These are phyloP conservation scores for Stichopus chloronotus DNA, from an alignment of 35 echinoderm and acorn worm species.

Conservation along the genomic window DNA sequence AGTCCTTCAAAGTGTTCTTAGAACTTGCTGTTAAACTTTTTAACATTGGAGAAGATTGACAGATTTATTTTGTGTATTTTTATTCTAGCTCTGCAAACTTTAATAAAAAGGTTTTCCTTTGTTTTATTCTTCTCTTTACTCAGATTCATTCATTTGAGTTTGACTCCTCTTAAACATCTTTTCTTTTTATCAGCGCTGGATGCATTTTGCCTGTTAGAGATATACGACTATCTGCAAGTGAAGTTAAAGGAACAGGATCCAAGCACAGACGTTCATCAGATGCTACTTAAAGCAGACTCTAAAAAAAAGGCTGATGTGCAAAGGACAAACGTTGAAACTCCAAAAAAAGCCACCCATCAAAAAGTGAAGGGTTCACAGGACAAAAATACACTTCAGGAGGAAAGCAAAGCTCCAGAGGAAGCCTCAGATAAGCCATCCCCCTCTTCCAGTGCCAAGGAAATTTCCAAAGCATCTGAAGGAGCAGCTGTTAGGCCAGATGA, in stretches of 20 bases:
- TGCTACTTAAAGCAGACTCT: neutral
- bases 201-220: constrained; percentile 63
- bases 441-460: neutral
- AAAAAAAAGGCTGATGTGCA: neutral
- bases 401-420: neutral
- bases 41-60: too few species aligned
- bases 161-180: neutral
- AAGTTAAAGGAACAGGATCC: neutral
- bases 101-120: too few species aligned
- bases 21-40: too few species aligned
- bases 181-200: constrained; percentile 31
- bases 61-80: too few species aligned
- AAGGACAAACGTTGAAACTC: neutral
- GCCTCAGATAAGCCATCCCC: neutral
- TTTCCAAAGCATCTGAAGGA: neutral
- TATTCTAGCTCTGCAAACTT: too few species aligned
- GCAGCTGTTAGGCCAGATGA: neutral
- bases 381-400: neutral
- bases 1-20: too few species aligned
- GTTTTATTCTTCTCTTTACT: too few species aligned
- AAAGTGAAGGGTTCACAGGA: neutral
- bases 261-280: constrained; percentile 2
- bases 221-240: constrained; percentile 44
- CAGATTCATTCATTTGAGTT: too few species aligned
- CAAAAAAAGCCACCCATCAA: neutral